These are phyloP conservation scores for Pelecanus crispus DNA, from an alignment of 2,113 vertebrate species.

Conservation along the genomic window DNA sequence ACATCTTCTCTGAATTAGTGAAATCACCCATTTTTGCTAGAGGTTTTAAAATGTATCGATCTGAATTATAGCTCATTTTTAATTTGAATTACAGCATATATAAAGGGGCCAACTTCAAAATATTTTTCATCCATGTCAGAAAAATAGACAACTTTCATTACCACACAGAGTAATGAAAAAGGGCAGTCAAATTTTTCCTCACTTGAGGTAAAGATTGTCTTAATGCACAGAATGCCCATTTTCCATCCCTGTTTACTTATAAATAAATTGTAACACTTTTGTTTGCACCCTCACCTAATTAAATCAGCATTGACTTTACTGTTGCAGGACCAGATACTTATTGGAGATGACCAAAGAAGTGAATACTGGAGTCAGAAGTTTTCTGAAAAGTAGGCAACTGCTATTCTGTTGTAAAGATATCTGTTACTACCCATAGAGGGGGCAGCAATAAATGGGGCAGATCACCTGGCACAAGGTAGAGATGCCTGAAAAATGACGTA, in stretches of 20 bases:
- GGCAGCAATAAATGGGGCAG: rapidly evolving
- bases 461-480: neutral
- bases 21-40: neutral
- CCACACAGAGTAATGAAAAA: neutral
- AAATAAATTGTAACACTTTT: neutral
- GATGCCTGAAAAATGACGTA: neutral
- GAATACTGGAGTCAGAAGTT: neutral
- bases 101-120: neutral
- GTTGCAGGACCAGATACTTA: neutral
- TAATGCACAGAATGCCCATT: neutral
- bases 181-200: neutral
- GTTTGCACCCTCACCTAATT: neutral
- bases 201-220: neutral
- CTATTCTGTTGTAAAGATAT: neutral
- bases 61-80: neutral
- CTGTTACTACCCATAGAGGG: neutral
- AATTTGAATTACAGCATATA: neutral
- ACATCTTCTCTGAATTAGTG: neutral
- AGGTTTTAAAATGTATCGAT: neutral
- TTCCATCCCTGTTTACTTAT: neutral
- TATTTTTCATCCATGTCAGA: neutral
- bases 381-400: neutral
- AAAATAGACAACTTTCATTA: neutral
- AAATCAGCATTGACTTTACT: neutral
- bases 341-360: neutral